These are phyloP conservation scores for Abramis brama DNA, from an alignment of 2,113 vertebrate species.

Conservation along the genomic window DNA sequence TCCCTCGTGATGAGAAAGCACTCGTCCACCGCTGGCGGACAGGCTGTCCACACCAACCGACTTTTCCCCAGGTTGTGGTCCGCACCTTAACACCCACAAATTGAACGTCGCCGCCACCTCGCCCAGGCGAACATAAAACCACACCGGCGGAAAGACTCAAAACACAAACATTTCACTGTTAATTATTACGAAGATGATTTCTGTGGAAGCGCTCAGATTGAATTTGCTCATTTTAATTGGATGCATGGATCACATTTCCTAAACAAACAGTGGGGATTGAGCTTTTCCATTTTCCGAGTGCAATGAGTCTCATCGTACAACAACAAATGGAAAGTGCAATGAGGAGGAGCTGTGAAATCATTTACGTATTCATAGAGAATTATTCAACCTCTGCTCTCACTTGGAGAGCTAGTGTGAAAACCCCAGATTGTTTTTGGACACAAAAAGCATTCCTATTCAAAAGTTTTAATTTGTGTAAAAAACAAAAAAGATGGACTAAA, in stretches of 20 bases:
- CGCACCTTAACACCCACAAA: slow-evolving; percentile 14
- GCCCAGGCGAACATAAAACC: background rate
- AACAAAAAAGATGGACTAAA: background rate
- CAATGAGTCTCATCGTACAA: slow-evolving; percentile 37
- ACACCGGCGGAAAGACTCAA: background rate
- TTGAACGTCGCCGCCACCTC: background rate
- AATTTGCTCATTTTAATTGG: slow-evolving; percentile 47
- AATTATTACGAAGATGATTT: slow-evolving; percentile 9
- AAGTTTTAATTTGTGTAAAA: background rate
- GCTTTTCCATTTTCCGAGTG: slow-evolving; percentile 31
- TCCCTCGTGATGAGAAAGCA: slow-evolving; percentile 41
- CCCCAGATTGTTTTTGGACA: background rate
- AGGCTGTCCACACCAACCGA: background rate
- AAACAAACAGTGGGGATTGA: slow-evolving; percentile 25
- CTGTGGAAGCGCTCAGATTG: slow-evolving; percentile 1
- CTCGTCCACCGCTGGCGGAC: slow-evolving; percentile 1
- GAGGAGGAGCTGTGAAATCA: slow-evolving; percentile 24
- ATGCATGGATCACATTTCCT: slow-evolving; percentile 30
- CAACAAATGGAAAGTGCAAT: slow-evolving; percentile 20
- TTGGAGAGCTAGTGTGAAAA: background rate
- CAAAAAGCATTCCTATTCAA: background rate
- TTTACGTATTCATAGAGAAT: slow-evolving; percentile 24
- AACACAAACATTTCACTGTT: slow-evolving; percentile 12
- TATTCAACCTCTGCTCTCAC: slow-evolving; percentile 4
- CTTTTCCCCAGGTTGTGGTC: slow-evolving; percentile 8